Conservation (phyloP, 2,113 vertebrate genomes). For the Ranitomeya imitator region DNA sequence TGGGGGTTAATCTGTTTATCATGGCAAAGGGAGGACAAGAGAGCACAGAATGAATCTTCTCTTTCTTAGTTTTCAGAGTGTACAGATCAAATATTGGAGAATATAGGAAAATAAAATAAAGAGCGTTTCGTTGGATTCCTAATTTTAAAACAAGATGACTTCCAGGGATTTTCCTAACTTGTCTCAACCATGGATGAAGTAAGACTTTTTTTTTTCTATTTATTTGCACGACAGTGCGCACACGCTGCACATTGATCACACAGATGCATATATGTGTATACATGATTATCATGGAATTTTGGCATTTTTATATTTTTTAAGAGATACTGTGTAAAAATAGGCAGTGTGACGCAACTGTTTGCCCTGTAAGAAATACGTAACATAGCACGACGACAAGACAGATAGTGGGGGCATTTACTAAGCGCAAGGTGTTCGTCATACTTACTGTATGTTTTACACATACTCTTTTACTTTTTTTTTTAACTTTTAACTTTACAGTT, state of each 20-base stretch:
- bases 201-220: slow-evolving; percentile 53
- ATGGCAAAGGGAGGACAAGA: slow-evolving; percentile 30
- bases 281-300: not conserved
- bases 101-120: slow-evolving; percentile 56
- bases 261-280: not conserved
- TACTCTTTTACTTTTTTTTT: too few relatives aligned
- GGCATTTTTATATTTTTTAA: not conserved
- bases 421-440: too few relatives aligned
- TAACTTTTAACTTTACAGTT: too few relatives aligned
- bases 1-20: slow-evolving; percentile 35
- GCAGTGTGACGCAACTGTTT: not conserved
- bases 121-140: slow-evolving; percentile 55
- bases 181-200: slow-evolving; percentile 39
- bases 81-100: slow-evolving; percentile 57
- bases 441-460: too few relatives aligned
- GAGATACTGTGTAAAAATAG: not conserved
- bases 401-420: too few relatives aligned
- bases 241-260: not conserved
- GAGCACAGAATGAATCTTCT: slow-evolving; percentile 53
- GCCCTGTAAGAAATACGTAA: not conserved
- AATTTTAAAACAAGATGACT: slow-evolving; percentile 57
- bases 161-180: slow-evolving; percentile 55
- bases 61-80: slow-evolving; percentile 59
- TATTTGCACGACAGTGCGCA: slow-evolving; percentile 34
- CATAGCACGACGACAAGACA: too few relatives aligned